Conservation (phyloP, 1,140 invertebrate species). For the Agrypnia vestita region DNA sequence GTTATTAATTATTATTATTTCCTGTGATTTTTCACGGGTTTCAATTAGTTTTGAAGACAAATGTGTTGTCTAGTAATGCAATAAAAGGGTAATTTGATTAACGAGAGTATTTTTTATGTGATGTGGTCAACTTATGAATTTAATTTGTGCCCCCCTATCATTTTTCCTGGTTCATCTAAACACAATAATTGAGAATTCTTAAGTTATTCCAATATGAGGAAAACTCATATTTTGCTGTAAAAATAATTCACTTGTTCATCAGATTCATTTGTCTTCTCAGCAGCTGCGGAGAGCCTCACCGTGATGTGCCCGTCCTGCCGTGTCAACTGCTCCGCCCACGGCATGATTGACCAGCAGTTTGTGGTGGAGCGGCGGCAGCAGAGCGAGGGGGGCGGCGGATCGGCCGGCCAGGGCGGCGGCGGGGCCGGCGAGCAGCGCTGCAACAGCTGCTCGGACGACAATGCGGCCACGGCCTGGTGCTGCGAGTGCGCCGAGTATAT, state of each 20-base stretch:
- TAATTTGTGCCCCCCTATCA: too few species aligned
- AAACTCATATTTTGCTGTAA: too few species aligned
- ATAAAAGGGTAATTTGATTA: too few species aligned
- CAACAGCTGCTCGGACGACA: slow-evolving; percentile 89
- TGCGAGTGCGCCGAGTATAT: slow-evolving; percentile 92
- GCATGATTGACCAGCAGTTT: slow-evolving; percentile 86
- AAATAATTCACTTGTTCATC: neutral
- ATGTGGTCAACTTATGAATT: too few species aligned
- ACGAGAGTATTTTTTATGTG: too few species aligned
- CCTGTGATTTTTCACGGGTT: too few species aligned
- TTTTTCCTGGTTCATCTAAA: too few species aligned
- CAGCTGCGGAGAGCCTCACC: slow-evolving; percentile 57
- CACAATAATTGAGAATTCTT: too few species aligned
- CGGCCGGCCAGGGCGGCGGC: slow-evolving; percentile 64
- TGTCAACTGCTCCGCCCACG: slow-evolving; percentile 75
- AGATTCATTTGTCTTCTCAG: neutral
- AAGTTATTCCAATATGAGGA: too few species aligned
- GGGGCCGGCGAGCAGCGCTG: slow-evolving; percentile 79
- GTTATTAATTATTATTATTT: too few species aligned
- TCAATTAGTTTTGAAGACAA: too few species aligned
- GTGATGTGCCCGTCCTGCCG: slow-evolving; percentile 77
- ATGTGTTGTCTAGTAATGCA: too few species aligned
- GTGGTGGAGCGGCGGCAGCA: slow-evolving; percentile 74
- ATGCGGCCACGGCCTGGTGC: slow-evolving; percentile 88
- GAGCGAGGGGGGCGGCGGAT: slow-evolving; percentile 59